A percentile compares a stretch with the other conserved stretches of the same genome.
phyloP scores from a whole-genome alignment of 2,888 invertebrate species.

The Cataglyphis altisquamis region DNA sequence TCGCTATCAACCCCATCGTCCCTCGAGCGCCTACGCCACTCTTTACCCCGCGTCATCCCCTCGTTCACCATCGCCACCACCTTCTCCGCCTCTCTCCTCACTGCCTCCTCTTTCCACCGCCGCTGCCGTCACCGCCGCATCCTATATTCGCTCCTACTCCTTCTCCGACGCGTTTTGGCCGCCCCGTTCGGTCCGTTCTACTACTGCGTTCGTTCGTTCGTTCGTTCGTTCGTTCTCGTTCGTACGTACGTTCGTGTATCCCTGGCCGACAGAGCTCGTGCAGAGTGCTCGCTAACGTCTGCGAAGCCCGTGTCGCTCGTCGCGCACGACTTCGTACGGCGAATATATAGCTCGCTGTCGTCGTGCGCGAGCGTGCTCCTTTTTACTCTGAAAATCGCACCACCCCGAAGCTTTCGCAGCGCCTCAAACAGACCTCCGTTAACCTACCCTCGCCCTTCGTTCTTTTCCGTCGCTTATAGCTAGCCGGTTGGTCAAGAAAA shows the following conservation, averaged over 20 bases:
- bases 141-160: conserved; percentile 60
- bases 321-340: conserved; percentile 32
- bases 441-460: conserved; percentile 17
- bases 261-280: conserved; percentile 61
- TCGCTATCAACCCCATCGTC: conserved; percentile 52
- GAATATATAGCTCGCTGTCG: conserved; percentile 1
- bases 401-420: background rate
- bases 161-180: conserved; percentile 66
- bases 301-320: conserved; percentile 51
- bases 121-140: conserved; percentile 21
- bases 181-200: conserved; percentile 66
- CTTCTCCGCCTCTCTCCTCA: conserved; percentile 30
- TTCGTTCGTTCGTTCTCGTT: conserved; percentile 35
- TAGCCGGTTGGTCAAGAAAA: conserved; percentile 18
- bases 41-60: conserved; percentile 18
- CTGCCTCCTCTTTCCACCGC: conserved; percentile 23
- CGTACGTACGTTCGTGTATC: conserved; percentile 44
- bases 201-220: conserved; percentile 48
- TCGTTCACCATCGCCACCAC: conserved; percentile 23
- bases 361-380: background rate
- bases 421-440: background rate
- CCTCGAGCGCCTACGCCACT: conserved; percentile 3
- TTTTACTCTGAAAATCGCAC: conserved; percentile 7
- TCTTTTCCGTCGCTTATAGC: conserved; percentile 4
- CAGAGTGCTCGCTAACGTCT: conserved; percentile 60